phyloP scores from a whole-genome alignment of 2,888 invertebrate genomes.

The Deilephila porcellus region DNA sequence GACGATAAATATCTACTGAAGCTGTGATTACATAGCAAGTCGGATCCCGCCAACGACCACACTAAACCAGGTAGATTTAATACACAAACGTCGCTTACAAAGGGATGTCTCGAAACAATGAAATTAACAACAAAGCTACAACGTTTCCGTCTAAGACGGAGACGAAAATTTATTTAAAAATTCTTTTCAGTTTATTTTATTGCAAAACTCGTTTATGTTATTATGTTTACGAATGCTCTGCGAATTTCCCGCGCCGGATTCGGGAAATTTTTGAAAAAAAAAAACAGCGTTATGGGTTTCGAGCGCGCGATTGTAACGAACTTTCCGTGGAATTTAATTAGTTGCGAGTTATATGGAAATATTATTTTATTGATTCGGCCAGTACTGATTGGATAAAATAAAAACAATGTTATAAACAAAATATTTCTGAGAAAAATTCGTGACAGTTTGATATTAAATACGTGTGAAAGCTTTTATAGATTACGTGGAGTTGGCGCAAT shows the following conservation, averaged over 20 bases:
- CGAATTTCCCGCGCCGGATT: background rate
- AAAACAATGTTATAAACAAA: background rate
- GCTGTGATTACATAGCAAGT: no score
- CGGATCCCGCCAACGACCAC: no score
- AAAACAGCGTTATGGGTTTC: background rate
- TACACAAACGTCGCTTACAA: background rate
- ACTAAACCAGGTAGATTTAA: background rate
- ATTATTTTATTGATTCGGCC: background rate
- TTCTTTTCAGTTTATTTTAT: background rate
- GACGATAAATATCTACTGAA: no score
- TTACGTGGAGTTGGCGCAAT: no score
- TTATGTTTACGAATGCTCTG: conserved; percentile 2
- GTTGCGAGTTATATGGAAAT: conserved; percentile 4
- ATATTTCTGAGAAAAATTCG: background rate
- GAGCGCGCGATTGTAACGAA: background rate
- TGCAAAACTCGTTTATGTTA: conserved; percentile 10
- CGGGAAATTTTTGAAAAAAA: background rate
- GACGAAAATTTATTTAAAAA: conserved; percentile 6
- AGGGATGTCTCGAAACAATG: background rate
- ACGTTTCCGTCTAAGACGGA: background rate
- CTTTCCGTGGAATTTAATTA: conserved; percentile 18
- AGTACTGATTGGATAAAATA: conserved; percentile 35
- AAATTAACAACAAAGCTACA: conserved; percentile 18
- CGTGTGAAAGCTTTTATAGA: no score
- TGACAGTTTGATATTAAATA: no score